Evolutionary conservation across 2,797 vertebrate species (phyloP).

Genomic region (Scarus forsteni): DNA sequence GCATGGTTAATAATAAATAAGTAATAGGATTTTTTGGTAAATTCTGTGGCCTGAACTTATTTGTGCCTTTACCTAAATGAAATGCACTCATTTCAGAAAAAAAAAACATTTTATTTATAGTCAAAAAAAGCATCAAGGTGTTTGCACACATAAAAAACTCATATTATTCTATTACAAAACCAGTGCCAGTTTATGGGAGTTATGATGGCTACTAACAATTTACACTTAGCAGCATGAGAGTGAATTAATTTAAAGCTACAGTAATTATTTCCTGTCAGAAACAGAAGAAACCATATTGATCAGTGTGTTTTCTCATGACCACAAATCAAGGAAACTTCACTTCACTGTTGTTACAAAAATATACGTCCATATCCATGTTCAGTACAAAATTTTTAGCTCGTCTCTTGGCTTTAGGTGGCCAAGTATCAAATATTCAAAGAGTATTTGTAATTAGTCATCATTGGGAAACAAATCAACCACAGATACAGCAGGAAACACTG

Average conservation of each 20-base stretch:
- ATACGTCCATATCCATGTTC: slow-evolving; percentile 25
- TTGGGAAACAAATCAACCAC: slow-evolving; percentile 48
- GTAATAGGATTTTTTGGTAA: background rate
- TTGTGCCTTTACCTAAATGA: slow-evolving; percentile 11
- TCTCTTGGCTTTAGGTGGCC: slow-evolving; percentile 16
- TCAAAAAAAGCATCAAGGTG: slow-evolving; percentile 47
- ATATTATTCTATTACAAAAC: slow-evolving; percentile 41
- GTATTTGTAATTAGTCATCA: slow-evolving; percentile 23
- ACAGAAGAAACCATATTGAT: slow-evolving; percentile 5
- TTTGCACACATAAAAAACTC: slow-evolving; percentile 33
- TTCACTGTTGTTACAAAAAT: slow-evolving; percentile 26
- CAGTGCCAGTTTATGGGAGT: slow-evolving; percentile 24
- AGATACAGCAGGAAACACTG: slow-evolving; percentile 5
- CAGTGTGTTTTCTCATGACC: background rate
- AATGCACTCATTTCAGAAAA: slow-evolving; percentile 35
- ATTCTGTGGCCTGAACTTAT: background rate
- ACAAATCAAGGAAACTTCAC: slow-evolving; percentile 24
- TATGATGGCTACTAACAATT: slow-evolving; percentile 22
- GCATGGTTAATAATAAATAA: too few relatives aligned
- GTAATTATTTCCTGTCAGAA: slow-evolving; percentile 13
- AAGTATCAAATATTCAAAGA: slow-evolving; percentile 37
- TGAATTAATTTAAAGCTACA: slow-evolving; percentile 38
- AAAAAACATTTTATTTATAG: slow-evolving; percentile 69
- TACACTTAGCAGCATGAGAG: slow-evolving; percentile 31
- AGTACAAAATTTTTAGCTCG: slow-evolving; percentile 29